Percentiles rank a stretch among this genome's conserved stretches.
phyloP scores from a whole-genome alignment of 1,140 invertebrate species.

The Drosophila grimshawi region DNA sequence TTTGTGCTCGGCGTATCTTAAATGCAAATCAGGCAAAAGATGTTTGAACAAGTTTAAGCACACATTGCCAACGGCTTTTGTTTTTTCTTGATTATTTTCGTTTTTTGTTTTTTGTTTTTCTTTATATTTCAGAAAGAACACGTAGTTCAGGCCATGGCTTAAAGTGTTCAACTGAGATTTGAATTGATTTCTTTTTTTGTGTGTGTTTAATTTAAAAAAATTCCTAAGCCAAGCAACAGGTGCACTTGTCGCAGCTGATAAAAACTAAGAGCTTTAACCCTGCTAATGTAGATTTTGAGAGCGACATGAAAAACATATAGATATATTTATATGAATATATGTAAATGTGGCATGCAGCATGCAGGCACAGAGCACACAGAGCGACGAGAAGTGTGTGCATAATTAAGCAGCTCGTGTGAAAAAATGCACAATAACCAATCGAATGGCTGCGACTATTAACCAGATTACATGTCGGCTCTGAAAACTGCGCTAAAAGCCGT shows the following conservation, averaged over 20 bases:
- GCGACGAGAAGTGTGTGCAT: background rate
- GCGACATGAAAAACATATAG: background rate
- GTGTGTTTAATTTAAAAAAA: constrained; percentile 40
- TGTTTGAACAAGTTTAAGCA: constrained; percentile 53
- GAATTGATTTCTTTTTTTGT: constrained; percentile 38
- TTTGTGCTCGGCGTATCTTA: constrained; percentile 36
- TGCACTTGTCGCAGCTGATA: constrained; percentile 34
- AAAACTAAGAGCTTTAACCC: background rate
- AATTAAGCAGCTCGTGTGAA: constrained; percentile 40
- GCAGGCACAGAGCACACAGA: no score
- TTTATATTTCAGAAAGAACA: background rate
- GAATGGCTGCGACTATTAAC: constrained; percentile 64
- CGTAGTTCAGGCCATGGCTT: constrained; percentile 12
- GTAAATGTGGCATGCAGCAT: no score
- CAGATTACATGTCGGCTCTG: constrained; percentile 71
- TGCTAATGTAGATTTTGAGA: constrained; percentile 14
- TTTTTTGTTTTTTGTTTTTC: constrained; percentile 15
- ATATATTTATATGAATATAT: no score
- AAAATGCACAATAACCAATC: constrained; percentile 31
- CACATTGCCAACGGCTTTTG: constrained; percentile 21
- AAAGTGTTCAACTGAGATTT: constrained; percentile 21
- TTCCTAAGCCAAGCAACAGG: constrained; percentile 54
- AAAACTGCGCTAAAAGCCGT: constrained; percentile 69
- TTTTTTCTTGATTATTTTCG: background rate
- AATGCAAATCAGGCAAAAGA: constrained; percentile 40